A percentile compares a stretch with the other conserved stretches of the same genome.
Conservation (phyloP, 1,140 invertebrate species). For the Vollenhovia emeryi region DNA sequence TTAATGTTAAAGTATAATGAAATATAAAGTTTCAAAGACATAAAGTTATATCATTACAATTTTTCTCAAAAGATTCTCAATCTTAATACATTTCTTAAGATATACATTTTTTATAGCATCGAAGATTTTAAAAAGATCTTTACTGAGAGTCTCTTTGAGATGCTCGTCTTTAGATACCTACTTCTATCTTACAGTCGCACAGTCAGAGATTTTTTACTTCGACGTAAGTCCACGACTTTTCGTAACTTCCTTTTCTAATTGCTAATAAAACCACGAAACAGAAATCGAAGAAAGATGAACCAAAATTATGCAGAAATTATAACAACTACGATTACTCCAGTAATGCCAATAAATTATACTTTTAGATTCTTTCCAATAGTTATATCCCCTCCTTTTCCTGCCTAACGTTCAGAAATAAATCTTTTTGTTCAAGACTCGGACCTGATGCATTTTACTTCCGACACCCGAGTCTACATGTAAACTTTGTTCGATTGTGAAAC, state of each 20-base stretch:
- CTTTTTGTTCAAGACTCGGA: background rate
- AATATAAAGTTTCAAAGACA: background rate
- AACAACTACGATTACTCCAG: background rate
- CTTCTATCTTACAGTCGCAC: background rate
- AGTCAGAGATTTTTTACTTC: background rate
- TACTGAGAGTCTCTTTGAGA: background rate
- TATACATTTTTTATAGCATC: background rate
- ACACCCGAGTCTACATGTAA: background rate
- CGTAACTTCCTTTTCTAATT: background rate
- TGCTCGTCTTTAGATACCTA: constrained; percentile 1
- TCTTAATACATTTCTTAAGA: background rate
- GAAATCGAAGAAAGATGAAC: background rate
- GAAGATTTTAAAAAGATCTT: background rate
- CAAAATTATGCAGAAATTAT: background rate
- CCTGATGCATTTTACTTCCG: background rate
- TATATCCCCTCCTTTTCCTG: background rate
- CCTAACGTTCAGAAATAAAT: background rate
- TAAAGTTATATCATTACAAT: background rate
- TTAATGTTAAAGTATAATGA: background rate
- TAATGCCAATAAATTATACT: constrained; percentile 3
- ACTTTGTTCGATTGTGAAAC: background rate
- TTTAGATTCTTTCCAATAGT: background rate
- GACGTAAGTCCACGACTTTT: background rate
- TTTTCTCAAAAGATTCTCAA: background rate
- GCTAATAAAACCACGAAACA: background rate